Evolutionary conservation across 2,888 invertebrate genomes (phyloP).

Genomic region (Parnassius orleans): DNA sequence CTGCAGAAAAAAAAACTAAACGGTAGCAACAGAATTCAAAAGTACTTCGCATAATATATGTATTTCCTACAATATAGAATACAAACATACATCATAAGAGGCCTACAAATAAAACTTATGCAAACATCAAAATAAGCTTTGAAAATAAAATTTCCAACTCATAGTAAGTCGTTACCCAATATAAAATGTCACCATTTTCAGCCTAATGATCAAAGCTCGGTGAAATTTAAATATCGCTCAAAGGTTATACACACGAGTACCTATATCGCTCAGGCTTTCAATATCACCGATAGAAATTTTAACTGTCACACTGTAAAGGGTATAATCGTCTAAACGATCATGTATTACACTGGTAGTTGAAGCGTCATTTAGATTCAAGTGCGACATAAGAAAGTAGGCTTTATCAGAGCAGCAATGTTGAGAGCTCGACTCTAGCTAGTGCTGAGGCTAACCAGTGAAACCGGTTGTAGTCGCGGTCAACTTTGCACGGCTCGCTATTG

Average conservation of each 20-base stretch:
- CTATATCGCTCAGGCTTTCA: slow-evolving; percentile 3
- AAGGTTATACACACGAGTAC: slow-evolving; percentile 16
- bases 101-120: too few relatives aligned
- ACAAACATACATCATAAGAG: too few relatives aligned
- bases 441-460: slow-evolving; percentile 40
- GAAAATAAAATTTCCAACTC: slow-evolving; percentile 9
- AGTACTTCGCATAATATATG: too few relatives aligned
- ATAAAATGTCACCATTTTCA: slow-evolving; percentile 19
- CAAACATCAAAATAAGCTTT: background rate
- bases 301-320: slow-evolving; percentile 3
- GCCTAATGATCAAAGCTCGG: slow-evolving; percentile 19
- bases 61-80: too few relatives aligned
- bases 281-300: slow-evolving; percentile 20
- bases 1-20: background rate
- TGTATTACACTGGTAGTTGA: slow-evolving; percentile 18
- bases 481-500: slow-evolving; percentile 61
- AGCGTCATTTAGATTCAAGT: slow-evolving; percentile 14
- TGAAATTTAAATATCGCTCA: slow-evolving; percentile 24
- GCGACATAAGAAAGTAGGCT: slow-evolving; percentile 44
- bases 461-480: slow-evolving; percentile 61
- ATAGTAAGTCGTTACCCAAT: slow-evolving; percentile 5
- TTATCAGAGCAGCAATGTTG: slow-evolving; percentile 34
- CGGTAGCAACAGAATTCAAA: background rate
- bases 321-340: slow-evolving; percentile 8
- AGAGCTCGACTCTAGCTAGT: slow-evolving; percentile 1